Evolutionary conservation across 2,797 vertebrate genomes (phyloP).

Genomic region (Sebastolobus altivelis): DNA sequence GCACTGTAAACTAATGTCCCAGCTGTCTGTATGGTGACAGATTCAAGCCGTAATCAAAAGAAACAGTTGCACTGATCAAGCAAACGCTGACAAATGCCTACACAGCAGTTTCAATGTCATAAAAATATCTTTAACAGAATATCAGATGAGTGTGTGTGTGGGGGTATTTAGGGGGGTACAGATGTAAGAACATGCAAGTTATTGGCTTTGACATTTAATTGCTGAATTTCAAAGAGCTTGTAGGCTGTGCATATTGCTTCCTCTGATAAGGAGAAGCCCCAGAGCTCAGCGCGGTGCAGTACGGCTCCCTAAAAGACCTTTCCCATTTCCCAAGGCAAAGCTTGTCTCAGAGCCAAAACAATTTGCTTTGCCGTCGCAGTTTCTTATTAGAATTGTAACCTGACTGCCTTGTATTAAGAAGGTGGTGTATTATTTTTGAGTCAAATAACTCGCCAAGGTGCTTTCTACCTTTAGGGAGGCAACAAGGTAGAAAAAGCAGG

Average conservation of each 20-base stretch:
- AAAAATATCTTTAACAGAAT: conserved; percentile 48
- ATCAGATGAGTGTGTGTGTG: conserved; percentile 34
- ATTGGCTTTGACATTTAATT: conserved; percentile 71
- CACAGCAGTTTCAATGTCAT: conserved; percentile 57
- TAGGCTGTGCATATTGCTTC: conserved; percentile 63
- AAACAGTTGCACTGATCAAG: conserved; percentile 52
- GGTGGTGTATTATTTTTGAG: conserved; percentile 47
- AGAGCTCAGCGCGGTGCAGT: conserved; percentile 47
- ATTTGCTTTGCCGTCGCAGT: conserved; percentile 51
- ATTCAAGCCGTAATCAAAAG: conserved; percentile 60
- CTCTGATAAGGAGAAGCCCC: conserved; percentile 63
- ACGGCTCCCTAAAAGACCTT: conserved; percentile 60
- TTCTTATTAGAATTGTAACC: conserved; percentile 62
- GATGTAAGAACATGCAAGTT: conserved; percentile 49
- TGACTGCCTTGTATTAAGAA: conserved; percentile 27
- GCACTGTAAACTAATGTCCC: conserved; percentile 7
- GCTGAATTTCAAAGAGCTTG: conserved; percentile 62
- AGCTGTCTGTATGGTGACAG: conserved; percentile 36
- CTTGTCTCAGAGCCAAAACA: conserved; percentile 62
- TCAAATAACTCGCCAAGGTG: conserved; percentile 56
- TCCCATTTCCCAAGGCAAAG: conserved; percentile 60
- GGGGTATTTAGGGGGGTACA: conserved; percentile 20
- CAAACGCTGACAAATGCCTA: conserved; percentile 61
- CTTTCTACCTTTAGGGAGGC: conserved; percentile 47
- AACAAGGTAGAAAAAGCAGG: conserved; percentile 19